Evolutionary conservation across 1,140 invertebrate genomes (phyloP).

Genomic region (Camponotus vicinus): DNA sequence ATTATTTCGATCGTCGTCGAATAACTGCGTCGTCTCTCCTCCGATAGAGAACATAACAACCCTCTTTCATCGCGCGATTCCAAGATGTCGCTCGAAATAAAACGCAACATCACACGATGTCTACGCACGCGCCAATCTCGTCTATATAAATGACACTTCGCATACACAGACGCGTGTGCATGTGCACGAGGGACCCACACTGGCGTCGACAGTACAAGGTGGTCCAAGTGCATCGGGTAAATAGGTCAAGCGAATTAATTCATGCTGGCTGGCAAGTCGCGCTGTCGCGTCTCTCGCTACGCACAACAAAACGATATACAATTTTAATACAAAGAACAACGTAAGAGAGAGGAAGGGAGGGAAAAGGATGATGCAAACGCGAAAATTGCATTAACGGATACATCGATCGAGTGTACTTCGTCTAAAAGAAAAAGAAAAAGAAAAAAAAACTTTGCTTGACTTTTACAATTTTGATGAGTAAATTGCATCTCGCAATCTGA

Average conservation of each 20-base stretch:
- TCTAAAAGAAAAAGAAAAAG: not conserved
- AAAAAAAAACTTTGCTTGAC: not conserved
- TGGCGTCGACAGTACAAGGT: conserved; percentile 68
- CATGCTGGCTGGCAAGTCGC: conserved; percentile 66
- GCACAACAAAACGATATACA: conserved; percentile 35
- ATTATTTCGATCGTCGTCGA: conserved; percentile 15
- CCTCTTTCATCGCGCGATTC: conserved; percentile 34
- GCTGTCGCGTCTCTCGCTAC: conserved; percentile 57
- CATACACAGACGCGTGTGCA: not conserved
- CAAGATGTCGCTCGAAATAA: conserved; percentile 42
- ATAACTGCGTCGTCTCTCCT: not conserved
- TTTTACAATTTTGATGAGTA: not conserved
- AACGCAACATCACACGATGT: conserved; percentile 36
- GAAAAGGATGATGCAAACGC: not conserved
- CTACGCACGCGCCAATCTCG: conserved; percentile 60
- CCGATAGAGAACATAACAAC: not conserved
- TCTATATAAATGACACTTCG: not conserved
- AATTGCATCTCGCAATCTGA: not conserved
- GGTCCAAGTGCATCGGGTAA: conserved; percentile 82
- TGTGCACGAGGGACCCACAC: conserved; percentile 2
- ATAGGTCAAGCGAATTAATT: conserved; percentile 81
- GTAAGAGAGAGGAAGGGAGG: too few relatives aligned
- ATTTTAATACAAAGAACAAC: not conserved
- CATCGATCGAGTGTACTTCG: not conserved
- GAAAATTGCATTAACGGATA: conserved; percentile 32